phyloP scores from a whole-genome alignment of 1,140 invertebrate species.

The Psilanteris sp. region DNA sequence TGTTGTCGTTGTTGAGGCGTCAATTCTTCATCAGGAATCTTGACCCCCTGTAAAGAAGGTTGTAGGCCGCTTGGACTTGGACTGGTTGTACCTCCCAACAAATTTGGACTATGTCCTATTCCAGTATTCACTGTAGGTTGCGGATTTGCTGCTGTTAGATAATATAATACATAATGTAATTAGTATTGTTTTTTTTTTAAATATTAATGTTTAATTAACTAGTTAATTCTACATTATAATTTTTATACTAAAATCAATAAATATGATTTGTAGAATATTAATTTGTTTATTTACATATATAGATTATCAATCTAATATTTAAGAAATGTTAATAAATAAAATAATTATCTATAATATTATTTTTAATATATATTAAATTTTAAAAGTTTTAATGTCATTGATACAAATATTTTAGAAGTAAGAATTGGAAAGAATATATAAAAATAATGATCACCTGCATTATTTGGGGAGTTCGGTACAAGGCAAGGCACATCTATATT shows the following conservation, averaged over 20 bases:
- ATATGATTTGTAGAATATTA: too few relatives aligned
- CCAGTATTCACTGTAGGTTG: conserved; percentile 72
- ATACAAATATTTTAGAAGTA: too few relatives aligned
- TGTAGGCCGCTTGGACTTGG: conserved; percentile 81
- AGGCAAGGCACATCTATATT: conserved; percentile 80
- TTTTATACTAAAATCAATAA: too few relatives aligned
- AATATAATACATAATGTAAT: conserved; percentile 10
- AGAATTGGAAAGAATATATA: conserved; percentile 1
- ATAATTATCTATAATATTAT: too few relatives aligned
- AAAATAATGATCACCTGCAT: conserved; percentile 70
- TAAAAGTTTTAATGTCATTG: too few relatives aligned
- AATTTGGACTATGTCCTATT: conserved; percentile 78
- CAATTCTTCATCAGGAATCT: conserved; percentile 97
- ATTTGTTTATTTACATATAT: too few relatives aligned
- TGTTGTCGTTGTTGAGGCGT: conserved; percentile 97
- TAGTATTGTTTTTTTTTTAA: not conserved
- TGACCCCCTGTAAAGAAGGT: conserved; percentile 87
- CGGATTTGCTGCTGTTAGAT: conserved; percentile 72
- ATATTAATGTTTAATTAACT: too few relatives aligned
- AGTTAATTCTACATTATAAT: too few relatives aligned
- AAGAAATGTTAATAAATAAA: too few relatives aligned
- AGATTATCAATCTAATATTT: too few relatives aligned
- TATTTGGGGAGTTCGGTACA: conserved; percentile 78
- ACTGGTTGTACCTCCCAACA: conserved; percentile 78
- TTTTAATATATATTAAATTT: too few relatives aligned